These are phyloP conservation scores for Ramphastos sulfuratus DNA, from an alignment of 2,113 vertebrate genomes.

Conservation along the genomic window DNA sequence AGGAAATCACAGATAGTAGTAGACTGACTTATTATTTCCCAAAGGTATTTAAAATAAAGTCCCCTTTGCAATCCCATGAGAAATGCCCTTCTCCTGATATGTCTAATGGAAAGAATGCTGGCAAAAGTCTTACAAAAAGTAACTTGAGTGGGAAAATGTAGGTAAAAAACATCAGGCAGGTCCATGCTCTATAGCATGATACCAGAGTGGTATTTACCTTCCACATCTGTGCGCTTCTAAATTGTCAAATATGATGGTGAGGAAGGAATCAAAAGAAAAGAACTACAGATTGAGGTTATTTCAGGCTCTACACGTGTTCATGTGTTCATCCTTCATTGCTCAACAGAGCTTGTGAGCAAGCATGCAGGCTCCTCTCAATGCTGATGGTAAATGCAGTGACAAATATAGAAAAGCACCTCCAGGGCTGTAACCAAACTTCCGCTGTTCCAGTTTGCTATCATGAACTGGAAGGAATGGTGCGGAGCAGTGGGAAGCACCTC, in stretches of 20 bases:
- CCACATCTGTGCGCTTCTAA: not conserved
- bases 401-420: not conserved
- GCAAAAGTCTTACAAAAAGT: not conserved
- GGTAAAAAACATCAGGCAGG: not conserved
- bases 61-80: not conserved
- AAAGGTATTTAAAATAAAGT: conserved; percentile 34
- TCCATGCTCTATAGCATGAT: not conserved
- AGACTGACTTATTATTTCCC: not conserved
- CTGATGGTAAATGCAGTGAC: not conserved
- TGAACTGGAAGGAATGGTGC: rapidly evolving
- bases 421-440: not conserved
- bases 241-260: not conserved
- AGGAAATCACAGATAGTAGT: conserved; percentile 6
- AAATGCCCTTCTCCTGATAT: not conserved
- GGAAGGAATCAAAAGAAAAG: not conserved
- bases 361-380: not conserved
- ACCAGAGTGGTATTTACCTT: not conserved
- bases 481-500: not conserved
- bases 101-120: conserved; percentile 6
- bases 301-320: not conserved
- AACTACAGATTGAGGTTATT: not conserved
- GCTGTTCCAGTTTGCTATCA: not conserved
- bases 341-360: not conserved
- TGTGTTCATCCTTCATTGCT: not conserved
- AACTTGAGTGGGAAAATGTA: not conserved